Evolutionary conservation across 2,113 vertebrate species (phyloP).

Genomic region (Xiphophorus hellerii): DNA sequence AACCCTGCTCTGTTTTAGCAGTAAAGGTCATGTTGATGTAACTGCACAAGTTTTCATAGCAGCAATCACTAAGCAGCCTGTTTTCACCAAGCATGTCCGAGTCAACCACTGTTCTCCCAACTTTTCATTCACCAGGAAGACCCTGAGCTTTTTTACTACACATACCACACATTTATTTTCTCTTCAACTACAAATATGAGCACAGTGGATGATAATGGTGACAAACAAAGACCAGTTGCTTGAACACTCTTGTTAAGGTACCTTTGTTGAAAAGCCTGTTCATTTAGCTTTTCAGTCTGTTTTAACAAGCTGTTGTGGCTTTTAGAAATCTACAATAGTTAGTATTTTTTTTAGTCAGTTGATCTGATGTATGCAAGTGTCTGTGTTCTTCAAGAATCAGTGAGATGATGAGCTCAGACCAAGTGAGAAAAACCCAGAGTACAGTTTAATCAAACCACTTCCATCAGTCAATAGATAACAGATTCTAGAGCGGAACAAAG

Average conservation of each 20-base stretch:
- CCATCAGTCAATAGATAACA: not conserved
- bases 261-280: not conserved
- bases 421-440: not conserved
- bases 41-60: not conserved
- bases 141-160: not conserved
- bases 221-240: not conserved
- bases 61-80: not conserved
- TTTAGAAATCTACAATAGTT: not conserved
- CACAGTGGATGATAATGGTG: not conserved
- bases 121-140: not conserved
- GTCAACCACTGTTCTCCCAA: not conserved
- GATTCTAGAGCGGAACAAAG: not conserved
- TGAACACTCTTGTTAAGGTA: not conserved
- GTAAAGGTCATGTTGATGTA: not conserved
- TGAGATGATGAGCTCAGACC: not conserved
- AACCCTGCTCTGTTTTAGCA: slow-evolving; percentile 1
- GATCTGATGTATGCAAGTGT: not conserved
- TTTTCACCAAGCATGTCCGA: not conserved
- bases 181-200: slow-evolving; percentile 1
- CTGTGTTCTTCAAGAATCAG: not conserved
- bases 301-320: not conserved
- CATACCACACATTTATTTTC: not conserved
- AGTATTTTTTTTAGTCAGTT: not conserved
- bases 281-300: not conserved
- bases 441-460: not conserved